Evolutionary conservation across 2,113 vertebrate genomes (phyloP), one percentile per base, ranked within the genome.

Genomic region (Eretmochelys imbricata): DNA sequence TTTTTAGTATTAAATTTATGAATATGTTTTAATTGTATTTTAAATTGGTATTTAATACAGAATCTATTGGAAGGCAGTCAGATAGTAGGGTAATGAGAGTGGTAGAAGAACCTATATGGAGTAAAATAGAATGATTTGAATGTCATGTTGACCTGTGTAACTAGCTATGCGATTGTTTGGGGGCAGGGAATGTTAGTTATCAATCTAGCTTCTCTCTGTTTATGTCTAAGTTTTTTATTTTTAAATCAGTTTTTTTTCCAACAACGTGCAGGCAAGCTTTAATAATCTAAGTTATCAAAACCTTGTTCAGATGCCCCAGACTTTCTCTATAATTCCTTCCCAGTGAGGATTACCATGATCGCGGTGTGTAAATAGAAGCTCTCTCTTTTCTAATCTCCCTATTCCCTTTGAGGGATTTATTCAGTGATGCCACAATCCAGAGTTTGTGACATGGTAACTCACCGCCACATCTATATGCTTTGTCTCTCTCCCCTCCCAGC

Each of bases 141-240:
- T 59, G 35, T 89, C 8, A 4, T 17, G 49, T 11, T 92, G 53
- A 89, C 92, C 84, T 89, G 85, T 49, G 94, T 78, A 81, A 42
- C 89, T 84, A 89, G 87, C 75, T 0, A 22, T 93, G 81, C 62
- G 82, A 80, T 48, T 91, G 90, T 83, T 95, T 55, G 1, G 69
- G 57, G 62, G 17, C 80, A 85, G 11, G 1, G 79, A 79, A 5
- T 4, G 5, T 3, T 17, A 59, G 35, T 87, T 80, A 51, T 83
- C 57, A 83, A 29, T 78, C 42, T 78, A 29, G 25, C 87, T 59
- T 53, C 22, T 50, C 87, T 72, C 10, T 19, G 9, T 25, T 84
- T 57, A 83, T 27, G 84, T 48, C 35, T 84, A 4, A 57, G 48
- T n/a, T 4, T 90, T 38, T 92, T 62, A 9, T 69, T 84, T 89